Percentiles rank a stretch among this genome's conserved stretches.
Conservation (phyloP, 2,797 vertebrate species). For the Cryptoblepharus egeriae region DNA sequence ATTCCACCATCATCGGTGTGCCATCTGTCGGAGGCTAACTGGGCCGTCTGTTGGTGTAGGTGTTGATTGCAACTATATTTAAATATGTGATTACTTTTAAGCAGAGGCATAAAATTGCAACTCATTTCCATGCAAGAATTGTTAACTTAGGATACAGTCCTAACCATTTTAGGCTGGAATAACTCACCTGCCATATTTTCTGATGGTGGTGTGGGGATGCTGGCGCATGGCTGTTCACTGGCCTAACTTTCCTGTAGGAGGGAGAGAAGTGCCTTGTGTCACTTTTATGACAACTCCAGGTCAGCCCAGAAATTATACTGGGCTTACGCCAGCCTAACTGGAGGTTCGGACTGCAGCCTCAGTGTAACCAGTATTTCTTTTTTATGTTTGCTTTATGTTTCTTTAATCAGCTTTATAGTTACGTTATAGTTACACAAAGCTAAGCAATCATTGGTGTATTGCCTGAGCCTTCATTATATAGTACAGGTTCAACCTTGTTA, state of each 20-base stretch:
- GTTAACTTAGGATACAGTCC: no score
- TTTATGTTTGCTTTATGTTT: not conserved
- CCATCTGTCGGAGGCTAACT: conserved; percentile 80
- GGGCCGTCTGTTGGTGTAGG: conserved; percentile 92
- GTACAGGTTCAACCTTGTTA: no score
- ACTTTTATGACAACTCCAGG: no score
- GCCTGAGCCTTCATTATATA: not conserved
- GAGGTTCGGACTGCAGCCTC: no score
- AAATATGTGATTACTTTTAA: not conserved
- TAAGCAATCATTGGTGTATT: not conserved
- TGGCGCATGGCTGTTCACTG: no score
- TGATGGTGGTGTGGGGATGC: no score
- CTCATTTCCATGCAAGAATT: not conserved
- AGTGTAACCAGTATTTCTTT: not conserved
- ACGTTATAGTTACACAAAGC: not conserved
- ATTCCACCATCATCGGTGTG: conserved; percentile 82
- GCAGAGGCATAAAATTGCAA: not conserved
- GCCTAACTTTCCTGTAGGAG: no score
- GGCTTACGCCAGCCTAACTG: no score
- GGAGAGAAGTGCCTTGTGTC: no score
- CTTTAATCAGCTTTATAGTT: not conserved
- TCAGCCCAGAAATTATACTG: no score
- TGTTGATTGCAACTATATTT: conserved; percentile 51
- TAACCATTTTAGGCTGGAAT: no score
- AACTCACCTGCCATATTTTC: no score